Base-by-base conservation (phyloP, 2,888 invertebrate species). In the Chironomus tentans region DNA sequence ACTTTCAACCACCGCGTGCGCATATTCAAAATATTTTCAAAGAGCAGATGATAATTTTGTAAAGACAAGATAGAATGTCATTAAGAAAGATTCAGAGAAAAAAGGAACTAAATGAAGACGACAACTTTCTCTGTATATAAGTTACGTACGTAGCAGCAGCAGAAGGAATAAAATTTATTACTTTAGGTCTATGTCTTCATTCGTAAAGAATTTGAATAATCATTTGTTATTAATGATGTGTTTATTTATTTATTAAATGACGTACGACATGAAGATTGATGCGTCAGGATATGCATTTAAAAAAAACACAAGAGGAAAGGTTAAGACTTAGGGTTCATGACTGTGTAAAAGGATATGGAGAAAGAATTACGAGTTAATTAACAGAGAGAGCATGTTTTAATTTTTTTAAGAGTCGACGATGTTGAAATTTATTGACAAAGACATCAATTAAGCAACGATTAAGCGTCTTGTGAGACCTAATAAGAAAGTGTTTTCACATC, bases 351-450 rank as follows among this genome's bases (percentile, higher is more conserved):
- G 65, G 65, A 65, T 65, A 24, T 24, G 65, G n/a, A 15, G 56
- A 15, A 56, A 56, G 56, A 56, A 56, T 56, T 56, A 65, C 65
- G 65, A 65, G 71, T 56, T 50, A 48, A 71, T 71, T 68, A 68
- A n/a, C 56, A 15, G 12, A 18, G 12, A 18, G 22, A 21, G 65
- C 65, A 65, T 22, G 65, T 21, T 65, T 56, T 18, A 56, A 18
- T 56, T 56, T n/a, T 56, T n/a, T 56, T 38, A 38, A 38, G 38
- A 38, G 38, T 10, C 7, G 38, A 38, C 4, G 12, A 18, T 47
- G 71, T 71, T 56, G 28, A 71, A 71, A 56, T 71, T 71, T 71
- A 71, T 71, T 71, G 71, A 71, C 71, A 71, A 71, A 71, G 71
- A 71, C 48, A 48, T 71, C 48, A 71, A 71, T 71, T 71, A 71